Conservation (phyloP, 2,888 invertebrate species). For the Antitype chi region DNA sequence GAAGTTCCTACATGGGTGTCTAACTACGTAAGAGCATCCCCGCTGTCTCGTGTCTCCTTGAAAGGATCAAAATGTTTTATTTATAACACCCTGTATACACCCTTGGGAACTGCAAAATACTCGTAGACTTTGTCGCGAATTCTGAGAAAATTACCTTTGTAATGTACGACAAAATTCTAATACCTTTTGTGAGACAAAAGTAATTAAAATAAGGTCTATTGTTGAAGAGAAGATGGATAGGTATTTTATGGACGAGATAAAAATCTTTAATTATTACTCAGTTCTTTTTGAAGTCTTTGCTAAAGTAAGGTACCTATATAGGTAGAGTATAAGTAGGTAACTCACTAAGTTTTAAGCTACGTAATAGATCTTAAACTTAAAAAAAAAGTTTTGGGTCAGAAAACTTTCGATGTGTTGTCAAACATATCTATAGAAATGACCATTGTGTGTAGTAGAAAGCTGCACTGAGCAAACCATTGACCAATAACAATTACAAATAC, state of each 20-base stretch:
- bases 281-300: neutral
- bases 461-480: neutral
- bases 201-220: slow-evolving; percentile 28
- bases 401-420: neutral
- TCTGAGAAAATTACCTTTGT: slow-evolving; percentile 45
- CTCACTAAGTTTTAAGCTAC: neutral
- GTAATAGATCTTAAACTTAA: no score
- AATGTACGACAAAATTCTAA: slow-evolving; percentile 30
- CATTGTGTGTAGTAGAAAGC: neutral
- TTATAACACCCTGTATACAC: slow-evolving; percentile 76
- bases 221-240: neutral
- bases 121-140: slow-evolving; percentile 43
- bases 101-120: slow-evolving; percentile 39
- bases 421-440: neutral
- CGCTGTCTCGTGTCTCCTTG: slow-evolving; percentile 66
- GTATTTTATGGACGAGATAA: neutral
- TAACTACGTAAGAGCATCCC: slow-evolving; percentile 55
- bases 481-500: neutral
- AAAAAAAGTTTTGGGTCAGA: neutral
- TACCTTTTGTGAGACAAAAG: slow-evolving; percentile 18
- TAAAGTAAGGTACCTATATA: neutral
- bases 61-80: slow-evolving; percentile 82
- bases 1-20: slow-evolving; percentile 25
- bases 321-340: neutral
- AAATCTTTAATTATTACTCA: neutral